A percentile compares a stretch with the other conserved stretches of the same genome.
phyloP scores from a whole-genome alignment of 2,888 invertebrate genomes.

The Melikaiella ostensackeni region DNA sequence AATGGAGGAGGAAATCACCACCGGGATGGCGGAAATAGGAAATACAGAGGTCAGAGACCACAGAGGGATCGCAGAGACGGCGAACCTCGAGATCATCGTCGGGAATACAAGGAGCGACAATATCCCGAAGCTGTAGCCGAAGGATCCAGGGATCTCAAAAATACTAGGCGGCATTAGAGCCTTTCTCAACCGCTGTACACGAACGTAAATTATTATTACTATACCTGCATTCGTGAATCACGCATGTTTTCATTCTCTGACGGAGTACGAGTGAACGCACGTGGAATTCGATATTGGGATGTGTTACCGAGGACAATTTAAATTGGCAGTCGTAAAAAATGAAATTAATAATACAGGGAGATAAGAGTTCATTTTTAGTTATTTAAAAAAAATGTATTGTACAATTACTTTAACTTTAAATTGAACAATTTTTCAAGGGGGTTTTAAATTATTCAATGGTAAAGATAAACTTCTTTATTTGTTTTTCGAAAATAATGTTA shows the following conservation, averaged over 20 bases:
- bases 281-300: slow-evolving; percentile 14
- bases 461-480: no score
- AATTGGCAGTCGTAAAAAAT: no score
- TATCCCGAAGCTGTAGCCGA: slow-evolving; percentile 58
- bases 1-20: slow-evolving; percentile 64
- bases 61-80: slow-evolving; percentile 67
- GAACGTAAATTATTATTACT: slow-evolving; percentile 19
- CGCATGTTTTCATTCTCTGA: slow-evolving; percentile 22
- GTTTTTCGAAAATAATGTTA: neutral
- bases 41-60: slow-evolving; percentile 68
- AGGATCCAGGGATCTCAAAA: slow-evolving; percentile 55
- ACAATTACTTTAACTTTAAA: no score
- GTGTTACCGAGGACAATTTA: slow-evolving; percentile 5
- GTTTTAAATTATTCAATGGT: no score
- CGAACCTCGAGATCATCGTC: slow-evolving; percentile 59
- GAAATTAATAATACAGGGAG: no score
- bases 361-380: no score
- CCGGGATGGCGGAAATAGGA: slow-evolving; percentile 63
- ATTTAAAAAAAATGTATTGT: no score
- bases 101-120: slow-evolving; percentile 60
- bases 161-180: slow-evolving; percentile 32
- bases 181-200: neutral
- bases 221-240: slow-evolving; percentile 11
- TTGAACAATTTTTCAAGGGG: no score
- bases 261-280: slow-evolving; percentile 5